These are phyloP conservation scores for Plutomurus gul DNA, from an alignment of 1,140 invertebrate species.

Conservation along the genomic window DNA sequence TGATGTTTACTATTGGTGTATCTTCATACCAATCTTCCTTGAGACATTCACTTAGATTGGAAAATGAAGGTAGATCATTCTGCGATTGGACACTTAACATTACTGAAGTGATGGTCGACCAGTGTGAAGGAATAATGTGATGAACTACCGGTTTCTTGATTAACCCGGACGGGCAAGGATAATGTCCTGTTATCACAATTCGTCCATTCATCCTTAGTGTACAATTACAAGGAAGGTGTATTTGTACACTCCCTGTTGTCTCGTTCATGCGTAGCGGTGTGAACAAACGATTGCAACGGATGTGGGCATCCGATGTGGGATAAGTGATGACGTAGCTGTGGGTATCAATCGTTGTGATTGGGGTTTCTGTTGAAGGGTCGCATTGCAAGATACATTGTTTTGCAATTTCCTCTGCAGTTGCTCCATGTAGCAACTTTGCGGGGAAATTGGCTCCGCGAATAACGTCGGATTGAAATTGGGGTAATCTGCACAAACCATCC, in stretches of 20 bases:
- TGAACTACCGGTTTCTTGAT: not conserved
- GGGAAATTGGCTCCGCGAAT: not conserved
- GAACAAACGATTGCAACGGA: not conserved
- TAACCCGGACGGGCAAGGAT: not conserved
- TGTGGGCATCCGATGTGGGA: not conserved
- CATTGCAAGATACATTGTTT: not conserved
- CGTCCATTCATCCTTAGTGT: not conserved
- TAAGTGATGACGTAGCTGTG: not conserved
- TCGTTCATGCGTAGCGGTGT: not conserved
- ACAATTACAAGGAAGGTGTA: not conserved
- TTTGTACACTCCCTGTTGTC: not conserved
- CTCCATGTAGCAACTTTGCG: not conserved
- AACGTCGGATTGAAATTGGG: not conserved
- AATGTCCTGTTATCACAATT: not conserved
- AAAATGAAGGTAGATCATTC: not conserved
- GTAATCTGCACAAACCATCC: not conserved
- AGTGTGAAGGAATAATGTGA: not conserved
- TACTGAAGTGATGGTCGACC: not conserved
- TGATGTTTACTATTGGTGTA: not conserved
- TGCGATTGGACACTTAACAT: not conserved
- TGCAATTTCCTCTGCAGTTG: not conserved
- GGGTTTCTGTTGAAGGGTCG: not conserved
- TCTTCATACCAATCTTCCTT: not conserved
- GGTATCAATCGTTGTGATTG: not conserved
- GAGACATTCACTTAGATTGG: not conserved